phyloP scores from a whole-genome alignment of 2,113 vertebrate genomes.

The Oreochromis tanganicae region DNA sequence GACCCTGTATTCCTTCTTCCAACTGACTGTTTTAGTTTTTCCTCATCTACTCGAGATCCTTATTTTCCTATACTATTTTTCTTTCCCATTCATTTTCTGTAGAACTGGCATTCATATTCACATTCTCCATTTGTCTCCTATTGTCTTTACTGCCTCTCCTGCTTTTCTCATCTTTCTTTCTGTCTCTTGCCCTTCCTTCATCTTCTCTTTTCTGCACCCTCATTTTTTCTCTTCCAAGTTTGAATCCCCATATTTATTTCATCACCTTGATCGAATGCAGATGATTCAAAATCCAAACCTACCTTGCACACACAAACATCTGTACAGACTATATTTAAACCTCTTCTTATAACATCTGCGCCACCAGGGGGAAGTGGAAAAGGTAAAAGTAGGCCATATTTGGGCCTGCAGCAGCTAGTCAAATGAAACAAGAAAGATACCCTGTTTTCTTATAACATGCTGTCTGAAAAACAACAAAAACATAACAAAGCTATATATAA shows the following conservation, averaged over 20 bases:
- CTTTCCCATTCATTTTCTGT: not conserved
- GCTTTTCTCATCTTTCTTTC: not conserved
- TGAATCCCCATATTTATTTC: not conserved
- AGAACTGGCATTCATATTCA: not conserved
- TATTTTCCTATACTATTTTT: not conserved
- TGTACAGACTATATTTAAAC: constrained; percentile 65
- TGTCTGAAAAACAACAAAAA: constrained; percentile 19
- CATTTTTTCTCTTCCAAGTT: not conserved
- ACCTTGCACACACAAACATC: constrained; percentile 45
- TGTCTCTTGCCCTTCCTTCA: not conserved
- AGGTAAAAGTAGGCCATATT: constrained; percentile 66
- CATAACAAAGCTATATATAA: not conserved
- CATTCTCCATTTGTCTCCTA: not conserved
- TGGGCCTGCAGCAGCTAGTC: constrained; percentile 53
- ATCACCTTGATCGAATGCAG: constrained; percentile 13
- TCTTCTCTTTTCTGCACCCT: not conserved
- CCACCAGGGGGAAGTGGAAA: constrained; percentile 38
- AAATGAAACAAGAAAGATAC: constrained; percentile 33
- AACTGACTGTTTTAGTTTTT: not conserved
- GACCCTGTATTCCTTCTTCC: not conserved
- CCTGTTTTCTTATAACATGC: constrained; percentile 26
- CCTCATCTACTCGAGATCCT: not conserved
- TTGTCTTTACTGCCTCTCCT: not conserved
- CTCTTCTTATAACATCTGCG: constrained; percentile 43
- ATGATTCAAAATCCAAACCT: constrained; percentile 41